These are phyloP conservation scores for Percina caprodes DNA, from an alignment of 2,113 vertebrate species.

Conservation along the genomic window DNA sequence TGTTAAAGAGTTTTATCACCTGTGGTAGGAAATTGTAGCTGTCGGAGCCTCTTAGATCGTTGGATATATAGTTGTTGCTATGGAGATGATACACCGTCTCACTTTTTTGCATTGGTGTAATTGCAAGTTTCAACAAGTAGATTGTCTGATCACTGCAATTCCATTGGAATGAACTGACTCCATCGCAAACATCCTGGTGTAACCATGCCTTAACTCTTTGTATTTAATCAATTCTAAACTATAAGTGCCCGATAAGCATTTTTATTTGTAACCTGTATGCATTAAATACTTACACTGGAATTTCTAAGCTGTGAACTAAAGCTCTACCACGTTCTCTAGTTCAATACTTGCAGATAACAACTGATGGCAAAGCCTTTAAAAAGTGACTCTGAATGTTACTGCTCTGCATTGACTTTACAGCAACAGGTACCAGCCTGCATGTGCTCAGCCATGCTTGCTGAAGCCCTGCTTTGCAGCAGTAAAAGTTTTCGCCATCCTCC, in stretches of 20 bases:
- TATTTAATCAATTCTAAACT: neutral
- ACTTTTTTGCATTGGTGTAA: no score
- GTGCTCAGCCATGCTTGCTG: neutral
- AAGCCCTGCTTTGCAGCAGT: conserved; percentile 24
- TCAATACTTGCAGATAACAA: neutral
- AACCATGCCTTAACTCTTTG: neutral
- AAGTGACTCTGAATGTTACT: neutral
- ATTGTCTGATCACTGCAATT: neutral
- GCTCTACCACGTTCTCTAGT: neutral
- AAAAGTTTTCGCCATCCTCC: conserved; percentile 39
- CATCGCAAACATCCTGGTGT: neutral
- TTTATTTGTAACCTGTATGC: neutral
- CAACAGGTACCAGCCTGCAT: conserved; percentile 29
- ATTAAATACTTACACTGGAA: no score
- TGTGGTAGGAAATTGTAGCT: no score
- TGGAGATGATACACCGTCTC: no score
- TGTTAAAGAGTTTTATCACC: no score
- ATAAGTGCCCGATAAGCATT: no score
- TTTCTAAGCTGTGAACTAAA: neutral
- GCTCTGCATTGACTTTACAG: conserved; percentile 1
- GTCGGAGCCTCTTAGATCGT: no score
- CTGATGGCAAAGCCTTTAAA: conserved; percentile 2
- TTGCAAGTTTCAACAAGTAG: no score
- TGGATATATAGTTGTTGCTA: no score
- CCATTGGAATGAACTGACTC: neutral